Percentiles rank a stretch among this genome's conserved stretches.
These are phyloP conservation scores for Machimus rusticus DNA, from an alignment of 2,888 invertebrate species.

Conservation along the genomic window DNA sequence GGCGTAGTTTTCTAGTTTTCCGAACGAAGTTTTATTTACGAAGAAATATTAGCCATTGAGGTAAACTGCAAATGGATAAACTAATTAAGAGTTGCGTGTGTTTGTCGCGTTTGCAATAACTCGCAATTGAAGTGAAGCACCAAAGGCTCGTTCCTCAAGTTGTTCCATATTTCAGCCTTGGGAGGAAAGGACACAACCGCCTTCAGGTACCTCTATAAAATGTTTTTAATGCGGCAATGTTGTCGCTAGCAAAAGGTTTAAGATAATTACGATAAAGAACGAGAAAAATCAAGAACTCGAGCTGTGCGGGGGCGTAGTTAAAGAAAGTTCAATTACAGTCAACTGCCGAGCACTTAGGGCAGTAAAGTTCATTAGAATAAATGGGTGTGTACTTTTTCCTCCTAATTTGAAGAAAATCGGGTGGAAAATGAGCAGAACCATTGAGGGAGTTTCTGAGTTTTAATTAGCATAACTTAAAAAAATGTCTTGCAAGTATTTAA, in stretches of 20 bases:
- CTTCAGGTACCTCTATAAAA: background rate
- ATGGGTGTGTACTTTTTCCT: background rate
- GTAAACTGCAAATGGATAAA: background rate
- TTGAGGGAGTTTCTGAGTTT: background rate
- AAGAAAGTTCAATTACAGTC: background rate
- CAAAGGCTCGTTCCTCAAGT: background rate
- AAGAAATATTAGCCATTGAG: background rate
- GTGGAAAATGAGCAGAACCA: background rate
- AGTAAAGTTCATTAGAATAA: background rate
- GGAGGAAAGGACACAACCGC: background rate
- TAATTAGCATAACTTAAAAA: background rate
- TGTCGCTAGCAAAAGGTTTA: background rate
- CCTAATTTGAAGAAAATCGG: background rate
- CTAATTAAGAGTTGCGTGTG: background rate
- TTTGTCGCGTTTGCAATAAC: background rate
- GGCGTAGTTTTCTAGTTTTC: background rate
- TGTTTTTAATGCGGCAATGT: background rate
- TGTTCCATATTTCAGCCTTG: background rate
- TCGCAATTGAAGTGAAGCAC: background rate
- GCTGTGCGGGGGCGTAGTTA: background rate
- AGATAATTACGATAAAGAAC: background rate
- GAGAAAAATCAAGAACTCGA: background rate
- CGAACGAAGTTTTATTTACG: background rate
- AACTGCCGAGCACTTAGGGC: background rate
- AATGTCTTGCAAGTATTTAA: background rate